phyloP scores from a whole-genome alignment of 2,888 invertebrate genomes.

The Caenorhabditis doughertyi region DNA sequence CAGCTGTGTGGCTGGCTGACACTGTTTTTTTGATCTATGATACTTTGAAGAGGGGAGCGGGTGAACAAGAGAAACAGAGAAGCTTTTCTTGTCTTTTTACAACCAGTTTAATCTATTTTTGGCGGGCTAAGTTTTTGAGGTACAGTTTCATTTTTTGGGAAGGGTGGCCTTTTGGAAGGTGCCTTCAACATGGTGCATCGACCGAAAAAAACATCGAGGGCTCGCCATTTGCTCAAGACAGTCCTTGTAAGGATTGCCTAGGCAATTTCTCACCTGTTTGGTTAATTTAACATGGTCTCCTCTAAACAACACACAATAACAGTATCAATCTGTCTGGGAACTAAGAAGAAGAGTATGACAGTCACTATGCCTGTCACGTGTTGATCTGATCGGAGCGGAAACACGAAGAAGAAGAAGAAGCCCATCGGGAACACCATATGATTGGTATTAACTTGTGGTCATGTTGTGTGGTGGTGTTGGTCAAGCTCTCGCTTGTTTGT shows the following conservation, averaged over 20 bases:
- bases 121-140: conserved; percentile 7
- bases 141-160: not conserved
- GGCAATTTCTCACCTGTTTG: too few relatives aligned
- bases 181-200: too few relatives aligned
- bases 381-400: conserved; percentile 7
- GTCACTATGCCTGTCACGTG: conserved; percentile 7
- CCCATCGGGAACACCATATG: conserved; percentile 24
- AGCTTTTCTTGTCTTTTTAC: too few relatives aligned
- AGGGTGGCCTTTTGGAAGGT: too few relatives aligned
- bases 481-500: conserved; percentile 21
- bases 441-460: conserved; percentile 17
- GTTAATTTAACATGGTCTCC: too few relatives aligned
- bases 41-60: conserved; percentile 17
- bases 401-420: too few relatives aligned
- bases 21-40: conserved; percentile 62
- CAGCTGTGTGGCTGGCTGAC: conserved; percentile 37
- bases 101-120: conserved; percentile 40
- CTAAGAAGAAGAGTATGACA: conserved; percentile 7
- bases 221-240: too few relatives aligned
- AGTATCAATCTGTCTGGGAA: conserved; percentile 24
- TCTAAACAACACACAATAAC: conserved; percentile 31
- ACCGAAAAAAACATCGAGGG: too few relatives aligned
- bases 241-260: too few relatives aligned
- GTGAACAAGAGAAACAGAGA: not conserved
- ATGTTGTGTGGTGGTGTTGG: not conserved